These are phyloP conservation scores for Gallinago jamesoni DNA, from an alignment of 2,113 vertebrate genomes.

Conservation along the genomic window DNA sequence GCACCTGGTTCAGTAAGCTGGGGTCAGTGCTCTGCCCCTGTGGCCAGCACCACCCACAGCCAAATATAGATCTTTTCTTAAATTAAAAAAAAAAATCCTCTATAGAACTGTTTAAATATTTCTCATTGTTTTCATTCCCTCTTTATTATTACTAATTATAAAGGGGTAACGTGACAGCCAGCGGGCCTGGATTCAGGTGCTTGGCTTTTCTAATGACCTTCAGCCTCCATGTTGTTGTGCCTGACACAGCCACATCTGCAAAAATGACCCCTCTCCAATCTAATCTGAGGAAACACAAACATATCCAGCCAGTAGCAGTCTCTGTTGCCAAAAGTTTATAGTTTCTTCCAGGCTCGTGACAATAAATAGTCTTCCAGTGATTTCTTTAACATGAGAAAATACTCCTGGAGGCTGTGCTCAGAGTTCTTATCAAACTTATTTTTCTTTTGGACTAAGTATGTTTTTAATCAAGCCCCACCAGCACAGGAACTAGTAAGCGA, in stretches of 20 bases:
- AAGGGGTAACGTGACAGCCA: not conserved
- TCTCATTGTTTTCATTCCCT: not conserved
- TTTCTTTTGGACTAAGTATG: not conserved
- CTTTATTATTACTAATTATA: not conserved
- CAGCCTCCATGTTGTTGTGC: not conserved
- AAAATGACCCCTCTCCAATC: not conserved
- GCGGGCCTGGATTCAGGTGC: rapidly evolving
- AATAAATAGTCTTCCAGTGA: not conserved
- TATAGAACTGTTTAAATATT: not conserved
- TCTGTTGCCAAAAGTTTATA: not conserved
- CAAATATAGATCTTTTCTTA: not conserved
- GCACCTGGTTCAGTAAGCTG: rapidly evolving
- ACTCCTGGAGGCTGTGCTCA: not conserved
- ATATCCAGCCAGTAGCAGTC: not conserved
- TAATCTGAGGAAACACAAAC: not conserved
- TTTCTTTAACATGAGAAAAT: not conserved
- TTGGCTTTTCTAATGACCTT: not conserved
- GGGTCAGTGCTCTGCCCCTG: not conserved
- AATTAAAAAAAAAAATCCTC: not conserved
- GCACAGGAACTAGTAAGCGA: not conserved
- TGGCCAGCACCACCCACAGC: not conserved
- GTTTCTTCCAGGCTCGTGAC: not conserved
- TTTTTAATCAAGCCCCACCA: not conserved
- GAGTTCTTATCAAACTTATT: not conserved
- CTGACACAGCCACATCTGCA: not conserved